phyloP scores from a whole-genome alignment of 2,113 vertebrate genomes.

The Carassius auratus region DNA sequence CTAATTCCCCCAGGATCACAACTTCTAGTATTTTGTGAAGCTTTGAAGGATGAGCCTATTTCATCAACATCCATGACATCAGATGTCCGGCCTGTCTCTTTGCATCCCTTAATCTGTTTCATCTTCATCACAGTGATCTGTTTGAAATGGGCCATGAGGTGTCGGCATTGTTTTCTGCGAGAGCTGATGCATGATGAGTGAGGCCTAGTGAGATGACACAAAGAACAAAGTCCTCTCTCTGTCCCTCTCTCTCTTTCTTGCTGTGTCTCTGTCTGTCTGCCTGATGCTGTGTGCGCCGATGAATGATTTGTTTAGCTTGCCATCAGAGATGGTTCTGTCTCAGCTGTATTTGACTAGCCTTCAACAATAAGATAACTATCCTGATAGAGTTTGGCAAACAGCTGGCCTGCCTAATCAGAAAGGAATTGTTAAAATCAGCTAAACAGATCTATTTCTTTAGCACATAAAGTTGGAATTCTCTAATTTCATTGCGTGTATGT shows the following conservation, averaged over 20 bases:
- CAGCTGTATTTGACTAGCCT: conserved; percentile 39
- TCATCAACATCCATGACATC: conserved; percentile 18
- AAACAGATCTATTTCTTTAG: not conserved
- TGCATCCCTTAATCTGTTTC: conserved; percentile 32
- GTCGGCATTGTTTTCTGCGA: conserved; percentile 49
- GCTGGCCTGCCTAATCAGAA: conserved; percentile 29
- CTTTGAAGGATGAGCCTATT: not conserved
- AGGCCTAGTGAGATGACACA: not conserved
- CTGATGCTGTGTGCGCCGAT: not conserved
- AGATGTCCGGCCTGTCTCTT: not conserved
- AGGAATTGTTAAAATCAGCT: not conserved
- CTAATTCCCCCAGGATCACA: not conserved
- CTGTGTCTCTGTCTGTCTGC: conserved; percentile 6
- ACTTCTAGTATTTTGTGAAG: conserved; percentile 36
- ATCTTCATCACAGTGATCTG: conserved; percentile 41
- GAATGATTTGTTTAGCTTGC: conserved; percentile 30
- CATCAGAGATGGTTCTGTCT: not conserved
- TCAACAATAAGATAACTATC: conserved; percentile 40
- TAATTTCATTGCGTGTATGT: too few species aligned
- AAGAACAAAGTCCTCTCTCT: conserved; percentile 44
- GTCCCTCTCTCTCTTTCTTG: not conserved
- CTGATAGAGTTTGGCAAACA: conserved; percentile 9
- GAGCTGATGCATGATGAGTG: conserved; percentile 27
- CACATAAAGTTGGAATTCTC: not conserved
- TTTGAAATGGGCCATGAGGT: conserved; percentile 46